Evolutionary conservation across 2,797 vertebrate genomes (phyloP), one percentile per base, ranked within the genome.

Genomic region (Notoglanidium macrostoma): DNA sequence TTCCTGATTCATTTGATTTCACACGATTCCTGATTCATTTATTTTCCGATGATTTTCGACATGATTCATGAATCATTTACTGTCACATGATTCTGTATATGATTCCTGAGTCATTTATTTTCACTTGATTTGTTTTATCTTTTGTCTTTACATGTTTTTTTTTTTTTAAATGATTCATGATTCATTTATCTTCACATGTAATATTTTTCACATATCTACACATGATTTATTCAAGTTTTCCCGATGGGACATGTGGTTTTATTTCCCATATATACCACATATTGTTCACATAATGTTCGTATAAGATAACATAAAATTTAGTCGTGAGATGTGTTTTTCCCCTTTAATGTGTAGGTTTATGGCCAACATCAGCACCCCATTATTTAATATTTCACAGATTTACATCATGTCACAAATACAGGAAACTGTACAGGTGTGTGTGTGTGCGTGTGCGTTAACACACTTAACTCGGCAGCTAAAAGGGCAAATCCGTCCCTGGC

Each of bases 401-500:
- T 77, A 77, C 77, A 40, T 59, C 77, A 57, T 79, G 0, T 79
- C 32, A 14, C 49, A 10, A 51, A 29, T 29, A 7, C 17, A 23
- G 76, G 29, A 55, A 54, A 54, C 14, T 77, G 46, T 76, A 76
- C 32, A 51, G 40, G 4, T 44, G 35, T 44, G 68, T 40, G 29
- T 68, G 65, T 67, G 46, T 74, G 51, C 23, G 51, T 79, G 40
- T 74, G 55, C 59, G 29, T 35, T n/a, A 78, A 26, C 54, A 26
- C 54, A 59, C 54, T 40, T 57, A 29, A 19, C 15, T 65, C 26
- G 2, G 84, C 84, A 54, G 73, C 84, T 85, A 23, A 65, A 85
- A 85, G 84, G 84, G 44, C 46, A 77, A 15, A 26, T 32, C n/a
- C 72, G 12, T 85, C 73, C 51, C 61, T 14, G 23, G 63, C 15